Base-by-base conservation (phyloP, 1,140 invertebrate genomes). In the Dinoponera quadriceps region DNA sequence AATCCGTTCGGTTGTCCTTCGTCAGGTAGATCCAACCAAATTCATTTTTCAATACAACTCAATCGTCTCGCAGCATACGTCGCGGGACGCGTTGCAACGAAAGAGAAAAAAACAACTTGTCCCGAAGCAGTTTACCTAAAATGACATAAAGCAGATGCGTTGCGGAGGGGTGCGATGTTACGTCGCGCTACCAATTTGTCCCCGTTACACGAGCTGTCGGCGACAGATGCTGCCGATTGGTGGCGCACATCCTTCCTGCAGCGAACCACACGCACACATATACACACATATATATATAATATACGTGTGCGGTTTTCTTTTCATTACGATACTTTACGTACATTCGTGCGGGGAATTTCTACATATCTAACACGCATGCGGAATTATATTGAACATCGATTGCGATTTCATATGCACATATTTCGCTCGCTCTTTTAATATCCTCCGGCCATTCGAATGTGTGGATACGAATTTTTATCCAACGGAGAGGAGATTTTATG, bases 191-290 rank as follows among this genome's bases (percentile, higher is more conserved):
- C 29, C 83, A 74, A 85, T 82, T 85, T 74, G 62, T 85, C 74
- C 71, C 44, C 69, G 57, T 65, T 68, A 74, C 54, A 71, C 69
- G 44, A 74, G n/a, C 69, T 75, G 80, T 82, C 80, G 60, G 16
- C 62, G 62, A 85, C 80, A 75, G 83, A 51, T 75, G 83, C 63
- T 85, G 55, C 51, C 83, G 83, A 85, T 82, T 82, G 83, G 68
- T 73, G 66, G 78, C 54, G 14, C 38, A 66, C 60, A 68, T 85
- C 69, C 38, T 68, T 74, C 68, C 59, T 25, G 65, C 33, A 68
- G 51, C 27, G 29, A 63, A 82, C 27, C 22, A 54, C n/a, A 20
- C n/a, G 7, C 11, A 55, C n/a, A n/a, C 25, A n/a, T 65, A 20
- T 51, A 51, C 2, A 29, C 25, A 51, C 13, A 29, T 33, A 51